These are phyloP conservation scores for Cataglyphis cursor DNA, from an alignment of 2,888 invertebrate species.

Conservation along the genomic window DNA sequence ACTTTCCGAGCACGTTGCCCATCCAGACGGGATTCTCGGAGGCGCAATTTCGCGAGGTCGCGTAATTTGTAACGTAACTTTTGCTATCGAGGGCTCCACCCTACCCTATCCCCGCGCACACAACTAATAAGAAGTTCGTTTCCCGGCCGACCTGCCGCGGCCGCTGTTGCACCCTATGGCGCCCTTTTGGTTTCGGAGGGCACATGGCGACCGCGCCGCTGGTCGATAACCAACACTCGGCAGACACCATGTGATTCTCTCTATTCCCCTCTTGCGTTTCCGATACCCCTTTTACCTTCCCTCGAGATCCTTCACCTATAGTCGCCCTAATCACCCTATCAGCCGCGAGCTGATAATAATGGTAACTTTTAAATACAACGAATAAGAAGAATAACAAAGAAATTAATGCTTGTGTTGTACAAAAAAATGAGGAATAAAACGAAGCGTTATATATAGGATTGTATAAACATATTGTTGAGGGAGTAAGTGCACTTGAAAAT, in stretches of 20 bases:
- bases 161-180: neutral
- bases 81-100: slow-evolving; percentile 10
- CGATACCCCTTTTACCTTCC: slow-evolving; percentile 29
- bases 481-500: neutral
- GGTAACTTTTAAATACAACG: neutral
- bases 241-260: slow-evolving; percentile 52
- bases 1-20: slow-evolving; percentile 39
- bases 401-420: neutral
- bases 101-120: neutral
- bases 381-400: neutral
- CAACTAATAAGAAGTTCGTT: slow-evolving; percentile 52
- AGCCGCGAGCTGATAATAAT: neutral
- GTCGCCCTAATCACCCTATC: neutral
- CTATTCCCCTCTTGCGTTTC: slow-evolving; percentile 21
- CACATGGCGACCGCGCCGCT: slow-evolving; percentile 35
- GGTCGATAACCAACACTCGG: slow-evolving; percentile 46
- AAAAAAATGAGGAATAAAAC: neutral
- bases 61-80: slow-evolving; percentile 52
- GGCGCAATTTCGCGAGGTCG: slow-evolving; percentile 46
- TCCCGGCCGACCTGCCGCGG: slow-evolving; percentile 15
- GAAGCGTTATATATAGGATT: neutral
- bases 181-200: slow-evolving; percentile 38
- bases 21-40: slow-evolving; percentile 30
- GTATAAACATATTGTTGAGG: neutral
- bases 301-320: slow-evolving; percentile 15